Evolutionary conservation across 2,888 invertebrate genomes (phyloP).

Genomic region (Drosophila meridiana): DNA sequence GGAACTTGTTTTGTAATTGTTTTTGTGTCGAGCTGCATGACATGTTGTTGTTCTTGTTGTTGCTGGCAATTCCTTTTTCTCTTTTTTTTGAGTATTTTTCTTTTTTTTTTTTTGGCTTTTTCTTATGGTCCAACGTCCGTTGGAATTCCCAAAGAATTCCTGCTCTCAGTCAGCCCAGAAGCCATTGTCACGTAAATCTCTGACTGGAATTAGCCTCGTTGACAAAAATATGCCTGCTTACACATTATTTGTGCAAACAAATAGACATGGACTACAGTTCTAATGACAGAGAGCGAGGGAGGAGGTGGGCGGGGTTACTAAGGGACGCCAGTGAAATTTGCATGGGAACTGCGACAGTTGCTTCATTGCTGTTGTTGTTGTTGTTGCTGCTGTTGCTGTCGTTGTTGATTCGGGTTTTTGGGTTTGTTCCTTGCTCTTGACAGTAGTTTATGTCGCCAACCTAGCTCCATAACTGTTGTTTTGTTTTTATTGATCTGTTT

Average conservation of each 20-base stretch:
- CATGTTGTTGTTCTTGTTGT: slow-evolving; percentile 30
- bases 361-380: slow-evolving; percentile 29
- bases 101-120: slow-evolving; percentile 35
- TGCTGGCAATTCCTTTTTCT: slow-evolving; percentile 12
- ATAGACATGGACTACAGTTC: slow-evolving; percentile 65
- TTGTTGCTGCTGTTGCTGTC: slow-evolving; percentile 29
- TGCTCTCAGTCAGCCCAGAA: slow-evolving; percentile 24
- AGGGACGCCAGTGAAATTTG: slow-evolving; percentile 62
- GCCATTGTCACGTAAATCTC: slow-evolving; percentile 81
- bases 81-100: slow-evolving; percentile 30
- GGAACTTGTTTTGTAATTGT: slow-evolving; percentile 77
- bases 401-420: slow-evolving; percentile 21
- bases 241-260: slow-evolving; percentile 80
- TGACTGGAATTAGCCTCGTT: slow-evolving; percentile 80
- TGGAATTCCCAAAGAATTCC: slow-evolving; percentile 21
- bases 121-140: slow-evolving; percentile 20
- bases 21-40: slow-evolving; percentile 59
- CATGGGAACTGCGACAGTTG: slow-evolving; percentile 77
- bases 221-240: slow-evolving; percentile 82
- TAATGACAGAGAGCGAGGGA: not conserved
- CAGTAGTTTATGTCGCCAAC: slow-evolving; percentile 39
- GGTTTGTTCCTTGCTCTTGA: slow-evolving; percentile 43
- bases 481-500: slow-evolving; percentile 77
- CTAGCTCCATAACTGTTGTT: slow-evolving; percentile 30
- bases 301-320: not conserved